Conservation (phyloP, 2,888 invertebrate genomes). For the Nomada hirtipes region DNA sequence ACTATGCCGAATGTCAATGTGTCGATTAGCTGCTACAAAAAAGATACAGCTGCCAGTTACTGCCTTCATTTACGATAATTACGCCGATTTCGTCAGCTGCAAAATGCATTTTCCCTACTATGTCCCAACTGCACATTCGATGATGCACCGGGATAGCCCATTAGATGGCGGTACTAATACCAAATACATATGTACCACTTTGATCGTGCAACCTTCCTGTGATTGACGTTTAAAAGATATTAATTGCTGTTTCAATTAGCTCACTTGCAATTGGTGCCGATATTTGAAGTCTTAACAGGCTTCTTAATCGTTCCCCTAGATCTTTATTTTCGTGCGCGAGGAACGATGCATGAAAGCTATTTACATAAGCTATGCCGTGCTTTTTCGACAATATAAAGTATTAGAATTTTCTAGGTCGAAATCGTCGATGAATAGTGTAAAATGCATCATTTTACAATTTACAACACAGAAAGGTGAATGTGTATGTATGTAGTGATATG, state of each 20-base stretch:
- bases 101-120: constrained; percentile 6
- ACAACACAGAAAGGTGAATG: background rate
- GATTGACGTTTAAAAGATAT: constrained; percentile 34
- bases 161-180: constrained; percentile 34
- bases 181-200: background rate
- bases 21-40: background rate
- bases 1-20: background rate
- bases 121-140: constrained; percentile 4
- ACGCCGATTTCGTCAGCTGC: background rate
- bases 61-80: too few species aligned
- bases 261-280: constrained; percentile 10
- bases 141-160: constrained; percentile 11
- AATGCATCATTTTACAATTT: background rate
- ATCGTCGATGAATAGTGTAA: background rate
- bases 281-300: constrained; percentile 8
- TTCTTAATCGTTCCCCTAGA: background rate
- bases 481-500: background rate
- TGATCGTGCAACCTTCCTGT: constrained; percentile 24
- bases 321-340: background rate
- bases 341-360: background rate
- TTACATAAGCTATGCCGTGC: background rate
- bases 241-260: constrained; percentile 35
- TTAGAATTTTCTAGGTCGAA: background rate
- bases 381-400: background rate
- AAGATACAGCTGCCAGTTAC: background rate